Conservation (phyloP, 1,140 invertebrate species). For the Meloidogyne chitwoodi region DNA sequence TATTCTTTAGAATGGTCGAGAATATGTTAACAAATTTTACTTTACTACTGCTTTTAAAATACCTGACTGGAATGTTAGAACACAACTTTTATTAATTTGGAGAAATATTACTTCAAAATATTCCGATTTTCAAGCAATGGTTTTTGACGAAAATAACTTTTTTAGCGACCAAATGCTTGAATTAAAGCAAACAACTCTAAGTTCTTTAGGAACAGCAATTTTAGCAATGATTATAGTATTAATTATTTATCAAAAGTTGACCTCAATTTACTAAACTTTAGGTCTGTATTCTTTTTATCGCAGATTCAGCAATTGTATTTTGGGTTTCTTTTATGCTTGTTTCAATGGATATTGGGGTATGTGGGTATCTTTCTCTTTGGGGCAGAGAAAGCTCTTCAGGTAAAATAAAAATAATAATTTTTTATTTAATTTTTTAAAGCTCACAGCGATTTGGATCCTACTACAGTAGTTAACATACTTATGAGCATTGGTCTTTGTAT, state of each 20-base stretch:
- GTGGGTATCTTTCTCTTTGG: constrained; percentile 58
- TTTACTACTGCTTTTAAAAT: constrained; percentile 60
- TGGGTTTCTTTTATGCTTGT: constrained; percentile 58
- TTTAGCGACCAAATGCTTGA: constrained; percentile 57
- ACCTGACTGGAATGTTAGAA: constrained; percentile 56
- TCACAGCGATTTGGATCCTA: constrained; percentile 49
- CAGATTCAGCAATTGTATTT: constrained; percentile 53
- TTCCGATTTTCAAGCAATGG: constrained; percentile 53
- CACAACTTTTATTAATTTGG: constrained; percentile 51
- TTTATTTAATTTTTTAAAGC: neutral
- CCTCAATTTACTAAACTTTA: constrained; percentile 3
- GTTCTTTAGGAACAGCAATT: constrained; percentile 58
- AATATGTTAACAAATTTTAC: constrained; percentile 57
- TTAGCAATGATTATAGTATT: constrained; percentile 46
- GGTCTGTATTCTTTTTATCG: constrained; percentile 57
- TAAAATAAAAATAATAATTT: neutral
- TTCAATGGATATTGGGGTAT: constrained; percentile 60
- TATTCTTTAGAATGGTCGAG: constrained; percentile 40
- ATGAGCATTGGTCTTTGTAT: constrained; percentile 60
- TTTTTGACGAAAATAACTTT: constrained; percentile 59
- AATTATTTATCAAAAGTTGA: neutral
- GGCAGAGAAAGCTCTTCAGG: constrained; percentile 30
- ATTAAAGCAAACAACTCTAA: constrained; percentile 45
- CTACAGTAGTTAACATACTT: constrained; percentile 60
- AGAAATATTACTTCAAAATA: constrained; percentile 55